phyloP scores from a whole-genome alignment of 2,888 invertebrate species.

The Apodemia mormo region DNA sequence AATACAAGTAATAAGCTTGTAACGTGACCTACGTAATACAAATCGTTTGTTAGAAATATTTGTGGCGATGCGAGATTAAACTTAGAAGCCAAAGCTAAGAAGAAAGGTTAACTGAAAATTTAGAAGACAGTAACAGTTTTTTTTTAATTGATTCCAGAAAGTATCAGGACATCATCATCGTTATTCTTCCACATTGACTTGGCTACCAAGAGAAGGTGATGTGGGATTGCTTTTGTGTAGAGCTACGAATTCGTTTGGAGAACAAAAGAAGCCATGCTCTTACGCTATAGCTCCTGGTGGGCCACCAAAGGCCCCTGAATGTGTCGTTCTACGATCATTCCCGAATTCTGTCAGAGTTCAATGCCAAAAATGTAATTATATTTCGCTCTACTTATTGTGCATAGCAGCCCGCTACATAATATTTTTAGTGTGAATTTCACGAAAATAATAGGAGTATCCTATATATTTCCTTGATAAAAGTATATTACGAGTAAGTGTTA shows the following conservation, averaged over 20 bases:
- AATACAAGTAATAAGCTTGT: no score
- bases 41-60: no score
- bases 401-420: background rate
- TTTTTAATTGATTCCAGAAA: slow-evolving; percentile 45
- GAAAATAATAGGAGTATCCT: background rate
- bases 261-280: slow-evolving; percentile 58
- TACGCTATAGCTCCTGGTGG: slow-evolving; percentile 53
- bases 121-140: background rate
- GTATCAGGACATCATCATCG: slow-evolving; percentile 51
- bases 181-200: slow-evolving; percentile 58
- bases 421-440: background rate
- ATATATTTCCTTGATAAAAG: no score
- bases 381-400: background rate
- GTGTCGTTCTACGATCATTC: slow-evolving; percentile 46
- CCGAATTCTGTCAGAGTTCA: slow-evolving; percentile 47
- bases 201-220: slow-evolving; percentile 54
- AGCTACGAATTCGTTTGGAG: slow-evolving; percentile 61
- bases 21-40: no score
- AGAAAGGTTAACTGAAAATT: background rate
- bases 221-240: slow-evolving; percentile 57
- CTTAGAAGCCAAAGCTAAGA: background rate
- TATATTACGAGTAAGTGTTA: no score
- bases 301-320: slow-evolving; percentile 52
- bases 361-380: slow-evolving; percentile 55
- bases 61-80: no score